Evolutionary conservation across 2,113 vertebrate species (phyloP), one percentile per base, ranked within the genome.

Genomic region (Dasyprocta punctata): DNA sequence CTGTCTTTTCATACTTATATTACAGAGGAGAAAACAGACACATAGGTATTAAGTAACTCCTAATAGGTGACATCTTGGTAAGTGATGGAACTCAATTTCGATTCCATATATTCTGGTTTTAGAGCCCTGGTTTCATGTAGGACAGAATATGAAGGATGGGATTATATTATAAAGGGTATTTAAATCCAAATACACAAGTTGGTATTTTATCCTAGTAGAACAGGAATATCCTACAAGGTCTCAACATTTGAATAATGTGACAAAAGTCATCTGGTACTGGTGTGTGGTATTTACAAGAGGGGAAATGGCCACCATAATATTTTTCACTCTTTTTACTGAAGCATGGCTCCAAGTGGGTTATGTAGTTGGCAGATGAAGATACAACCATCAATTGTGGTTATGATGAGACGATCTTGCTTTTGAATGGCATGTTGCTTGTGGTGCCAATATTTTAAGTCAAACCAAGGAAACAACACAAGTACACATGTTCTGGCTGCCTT

Each of bases 361-460:
- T 28, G 41, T 14, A 60, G 30, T 52, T 91, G 83, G 58, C 73
- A 84, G 60, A 82, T 0, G 0, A 65, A 11, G 49, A 28, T 92
- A 12, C 86, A 44, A 81, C 54, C 80, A 49, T 47, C 20, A 56
- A 6, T 89, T 56, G 36, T 90, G 41, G 52, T 58, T 75, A 84
- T 90, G 85, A 28, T 38, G 38, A 82, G n/a, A 54, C n/a, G 14
- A 7, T 82, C 56, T 71, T 69, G 84, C 44, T 77, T 96, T 81
- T 77, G 82, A 97, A 65, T 49, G 44, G 38, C 44, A 63, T 14
- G 65, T 82, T 13, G 65, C 52, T 94, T 84, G 44, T 28, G 85
- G n/a, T 73, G 90, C 52, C 44, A 86, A 49, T 86, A 19, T 95
- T 96, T 92, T 54, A 33, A 67, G 56, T 95, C 86, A 84, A 90